Percentiles rank a stretch among this genome's conserved stretches.
Evolutionary conservation across 2,113 vertebrate genomes (phyloP).

Genomic region (Hemiprocne comata): DNA sequence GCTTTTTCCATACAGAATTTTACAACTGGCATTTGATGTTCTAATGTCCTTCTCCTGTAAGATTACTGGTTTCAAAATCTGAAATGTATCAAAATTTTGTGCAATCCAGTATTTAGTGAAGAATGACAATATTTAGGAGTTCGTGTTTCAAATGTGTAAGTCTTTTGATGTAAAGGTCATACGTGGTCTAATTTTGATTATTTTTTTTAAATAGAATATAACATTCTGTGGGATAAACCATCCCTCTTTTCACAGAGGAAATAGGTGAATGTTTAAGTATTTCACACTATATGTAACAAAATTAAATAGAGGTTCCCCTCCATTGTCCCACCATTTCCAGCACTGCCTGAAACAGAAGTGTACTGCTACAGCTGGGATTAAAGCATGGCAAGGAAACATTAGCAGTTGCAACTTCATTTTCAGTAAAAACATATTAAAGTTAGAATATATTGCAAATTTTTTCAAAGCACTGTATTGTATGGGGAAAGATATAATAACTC

Average conservation of each 20-base stretch:
- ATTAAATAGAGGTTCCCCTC: neutral
- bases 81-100: neutral
- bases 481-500: neutral
- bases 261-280: neutral
- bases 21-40: neutral
- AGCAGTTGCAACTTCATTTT: neutral
- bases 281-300: neutral
- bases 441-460: neutral
- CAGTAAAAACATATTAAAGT: neutral
- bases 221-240: neutral
- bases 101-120: neutral
- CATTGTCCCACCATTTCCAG: neutral
- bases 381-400: neutral
- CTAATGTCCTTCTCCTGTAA: neutral
- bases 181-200: neutral
- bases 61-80: neutral
- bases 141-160: neutral
- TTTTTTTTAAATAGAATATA: neutral
- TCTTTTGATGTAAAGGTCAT: neutral
- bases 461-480: neutral
- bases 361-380: neutral
- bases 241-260: neutral
- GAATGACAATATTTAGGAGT: neutral
- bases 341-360: neutral
- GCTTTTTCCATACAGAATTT: neutral